phyloP scores from a whole-genome alignment of 2,888 invertebrate genomes.

The Pandemis heparana region DNA sequence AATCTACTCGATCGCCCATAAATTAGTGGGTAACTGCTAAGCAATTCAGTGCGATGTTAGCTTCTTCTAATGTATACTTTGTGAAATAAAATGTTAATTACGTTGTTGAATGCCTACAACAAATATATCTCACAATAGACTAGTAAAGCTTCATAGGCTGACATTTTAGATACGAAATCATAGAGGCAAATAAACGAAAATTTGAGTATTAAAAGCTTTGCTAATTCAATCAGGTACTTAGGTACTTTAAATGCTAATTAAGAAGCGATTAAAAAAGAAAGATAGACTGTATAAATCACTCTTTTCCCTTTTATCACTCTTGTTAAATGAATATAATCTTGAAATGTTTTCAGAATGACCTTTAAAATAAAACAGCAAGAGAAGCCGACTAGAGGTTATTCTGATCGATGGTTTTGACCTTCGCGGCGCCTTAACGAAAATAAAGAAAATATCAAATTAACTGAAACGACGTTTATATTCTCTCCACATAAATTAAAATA shows the following conservation, averaged over 20 bases:
- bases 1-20: slow-evolving; percentile 12
- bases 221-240: no score
- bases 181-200: not conserved
- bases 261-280: not conserved
- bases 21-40: not conserved
- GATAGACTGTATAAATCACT: not conserved
- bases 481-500: slow-evolving; percentile 45
- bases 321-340: not conserved
- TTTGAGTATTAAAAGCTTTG: no score
- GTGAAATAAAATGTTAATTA: not conserved
- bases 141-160: no score
- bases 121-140: no score
- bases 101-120: no score
- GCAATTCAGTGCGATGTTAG: not conserved
- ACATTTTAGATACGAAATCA: not conserved
- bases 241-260: no score
- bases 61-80: not conserved
- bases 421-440: slow-evolving; percentile 46
- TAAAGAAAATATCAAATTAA: slow-evolving; percentile 52
- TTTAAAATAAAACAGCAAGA: slow-evolving; percentile 11
- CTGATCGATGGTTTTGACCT: slow-evolving; percentile 55
- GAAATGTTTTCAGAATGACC: slow-evolving; percentile 40
- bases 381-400: slow-evolving; percentile 49
- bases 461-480: slow-evolving; percentile 50
- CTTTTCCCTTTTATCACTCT: not conserved